These are phyloP conservation scores for Cheilosia pagana DNA, from an alignment of 2,888 invertebrate species.

Conservation along the genomic window DNA sequence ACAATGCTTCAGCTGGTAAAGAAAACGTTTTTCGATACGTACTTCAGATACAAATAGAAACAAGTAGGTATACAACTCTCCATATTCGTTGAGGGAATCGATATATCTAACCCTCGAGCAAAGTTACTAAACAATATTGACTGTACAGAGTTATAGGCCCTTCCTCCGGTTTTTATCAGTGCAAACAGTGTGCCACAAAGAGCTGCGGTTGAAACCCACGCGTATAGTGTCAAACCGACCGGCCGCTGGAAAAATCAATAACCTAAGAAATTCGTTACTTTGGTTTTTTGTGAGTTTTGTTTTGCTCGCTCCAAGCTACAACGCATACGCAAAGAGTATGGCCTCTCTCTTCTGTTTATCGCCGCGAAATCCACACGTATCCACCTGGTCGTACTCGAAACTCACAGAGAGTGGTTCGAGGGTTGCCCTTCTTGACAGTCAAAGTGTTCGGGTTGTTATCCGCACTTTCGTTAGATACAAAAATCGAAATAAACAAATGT, in stretches of 20 bases:
- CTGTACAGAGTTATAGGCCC: background rate
- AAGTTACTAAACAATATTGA: slow-evolving; percentile 38
- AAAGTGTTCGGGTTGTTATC: slow-evolving; percentile 64
- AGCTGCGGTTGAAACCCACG: background rate
- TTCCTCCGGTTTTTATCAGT: slow-evolving; percentile 40
- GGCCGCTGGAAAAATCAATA: slow-evolving; percentile 66
- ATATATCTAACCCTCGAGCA: slow-evolving; percentile 26
- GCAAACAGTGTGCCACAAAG: slow-evolving; percentile 28
- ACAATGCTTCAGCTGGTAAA: slow-evolving; percentile 54
- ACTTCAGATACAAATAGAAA: slow-evolving; percentile 29
- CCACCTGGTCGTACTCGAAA: slow-evolving; percentile 71
- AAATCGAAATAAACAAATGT: slow-evolving; percentile 53
- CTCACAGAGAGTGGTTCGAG: slow-evolving; percentile 70
- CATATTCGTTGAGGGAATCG: slow-evolving; percentile 14
- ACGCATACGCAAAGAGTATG: slow-evolving; percentile 74
- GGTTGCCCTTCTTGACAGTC: slow-evolving; percentile 74
- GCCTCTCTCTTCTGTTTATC: slow-evolving; percentile 55
- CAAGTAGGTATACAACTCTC: background rate
- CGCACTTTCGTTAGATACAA: slow-evolving; percentile 32
- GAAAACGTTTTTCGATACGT: slow-evolving; percentile 49
- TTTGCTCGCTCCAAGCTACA: slow-evolving; percentile 54
- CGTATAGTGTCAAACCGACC: slow-evolving; percentile 1
- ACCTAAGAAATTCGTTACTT: slow-evolving; percentile 27
- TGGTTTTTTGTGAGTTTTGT: background rate
- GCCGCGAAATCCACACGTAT: slow-evolving; percentile 42